Base-by-base conservation (phyloP, 2,113 vertebrate genomes). In the Macrotus californicus region DNA sequence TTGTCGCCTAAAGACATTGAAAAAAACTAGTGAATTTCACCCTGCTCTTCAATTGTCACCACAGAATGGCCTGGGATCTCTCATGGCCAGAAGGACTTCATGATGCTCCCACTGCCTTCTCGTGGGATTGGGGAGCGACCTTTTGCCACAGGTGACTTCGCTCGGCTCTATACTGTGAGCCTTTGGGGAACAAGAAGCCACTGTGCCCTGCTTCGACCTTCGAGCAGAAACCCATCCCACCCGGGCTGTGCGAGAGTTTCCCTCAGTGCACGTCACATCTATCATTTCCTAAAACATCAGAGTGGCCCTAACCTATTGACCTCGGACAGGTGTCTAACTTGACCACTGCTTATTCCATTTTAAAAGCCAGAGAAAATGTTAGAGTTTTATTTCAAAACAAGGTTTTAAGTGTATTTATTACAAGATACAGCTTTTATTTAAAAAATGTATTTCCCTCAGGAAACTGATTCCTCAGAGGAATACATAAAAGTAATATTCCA, bases 351-450 rank as follows among this genome's bases (percentile, higher is more conserved):
- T 76, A 19, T 52, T 84, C 85, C 72, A 36, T 69, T 93, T 94
- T 89, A 64, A 92, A 94, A 89, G 77, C 66, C 10, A 75, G 50
- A 95, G 29, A 91, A 93, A 95, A 82, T 72, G 39, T 39, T 85
- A 52, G 43, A 29, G 50, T 83, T 64, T 79, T 80, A 88, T 96
- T 93, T 87, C 50, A 73, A 96, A 86, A 83, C 31, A 72, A 90
- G 43, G 16, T 75, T 80, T 95, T 76, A 93, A 85, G 66, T 89
- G 19, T 61, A 41, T 67, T 91, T 93, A 72, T 87, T 92, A 76
- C 59, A 80, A 94, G 48, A 73, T 67, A 73, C 10, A 83, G n/a
- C 29, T 82, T 80, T 76, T 85, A 61, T 88, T 85, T 70, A 24
- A 82, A 89, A 96, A 91, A 77, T 36, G 75, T 9, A 84, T 75